A percentile compares a stretch with the other conserved stretches of the same genome.
Conservation (phyloP, 2,888 invertebrate species). For the Apoderus coryli region DNA sequence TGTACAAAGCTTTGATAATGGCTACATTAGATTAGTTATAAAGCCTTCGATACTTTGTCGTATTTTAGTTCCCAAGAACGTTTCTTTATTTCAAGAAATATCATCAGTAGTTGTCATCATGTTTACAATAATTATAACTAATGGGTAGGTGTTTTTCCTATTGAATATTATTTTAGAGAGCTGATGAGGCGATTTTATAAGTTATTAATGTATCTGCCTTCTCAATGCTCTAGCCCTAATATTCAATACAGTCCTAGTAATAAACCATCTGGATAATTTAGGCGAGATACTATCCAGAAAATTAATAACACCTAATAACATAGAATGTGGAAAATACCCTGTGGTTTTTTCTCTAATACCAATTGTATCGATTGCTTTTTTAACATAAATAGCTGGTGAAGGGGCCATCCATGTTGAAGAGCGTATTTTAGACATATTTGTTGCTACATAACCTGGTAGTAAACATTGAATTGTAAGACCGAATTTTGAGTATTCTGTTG, state of each 20-base stretch:
- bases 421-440: constrained; percentile 80
- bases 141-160: too few species aligned
- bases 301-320: constrained; percentile 40
- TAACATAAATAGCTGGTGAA: constrained; percentile 54
- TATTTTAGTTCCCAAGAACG: too few species aligned
- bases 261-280: constrained; percentile 43
- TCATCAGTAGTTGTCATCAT: too few species aligned
- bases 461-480: constrained; percentile 72
- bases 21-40: too few species aligned
- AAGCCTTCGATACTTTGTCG: too few species aligned
- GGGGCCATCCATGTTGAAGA: constrained; percentile 61
- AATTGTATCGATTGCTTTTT: constrained; percentile 52
- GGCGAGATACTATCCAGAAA: constrained; percentile 37
- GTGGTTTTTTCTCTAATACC: constrained; percentile 56
- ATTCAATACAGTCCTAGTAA: constrained; percentile 49
- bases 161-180: too few species aligned
- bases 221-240: constrained; percentile 43
- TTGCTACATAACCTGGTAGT: constrained; percentile 78
- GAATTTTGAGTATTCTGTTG: constrained; percentile 54
- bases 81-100: too few species aligned
- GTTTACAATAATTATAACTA: too few species aligned
- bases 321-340: constrained; percentile 58
- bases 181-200: too few species aligned
- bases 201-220: constrained; percentile 16
- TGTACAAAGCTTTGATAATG: too few species aligned